Conservation (phyloP, 2,888 invertebrate species). For the Helicoverpa assulta region DNA sequence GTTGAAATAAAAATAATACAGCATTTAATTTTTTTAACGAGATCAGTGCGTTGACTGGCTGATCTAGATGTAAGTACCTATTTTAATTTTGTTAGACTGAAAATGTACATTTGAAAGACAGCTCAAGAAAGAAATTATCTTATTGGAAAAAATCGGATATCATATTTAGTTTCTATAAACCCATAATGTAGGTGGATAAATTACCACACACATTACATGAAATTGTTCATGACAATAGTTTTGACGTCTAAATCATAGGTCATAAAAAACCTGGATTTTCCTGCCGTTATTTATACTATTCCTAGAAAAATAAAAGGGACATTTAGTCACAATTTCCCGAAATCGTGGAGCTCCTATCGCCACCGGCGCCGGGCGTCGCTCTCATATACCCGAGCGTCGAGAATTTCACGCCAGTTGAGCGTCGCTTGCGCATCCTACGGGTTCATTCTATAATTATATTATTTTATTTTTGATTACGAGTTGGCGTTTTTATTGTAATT, state of each 20-base stretch:
- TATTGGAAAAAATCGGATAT: no score
- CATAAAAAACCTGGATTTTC: conserved; percentile 6
- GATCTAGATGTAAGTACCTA: no score
- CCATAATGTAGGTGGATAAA: no score
- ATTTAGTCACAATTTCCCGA: conserved; percentile 45
- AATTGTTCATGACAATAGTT: background rate
- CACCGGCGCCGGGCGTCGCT: conserved; percentile 49
- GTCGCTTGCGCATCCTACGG: conserved; percentile 65
- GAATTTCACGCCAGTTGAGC: conserved; percentile 67
- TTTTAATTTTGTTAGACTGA: no score
- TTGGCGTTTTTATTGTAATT: conserved; percentile 19
- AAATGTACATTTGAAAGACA: no score
- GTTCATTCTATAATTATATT: conserved; percentile 49
- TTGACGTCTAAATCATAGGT: background rate
- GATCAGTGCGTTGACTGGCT: no score
- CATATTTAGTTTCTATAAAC: no score
- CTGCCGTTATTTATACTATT: conserved; percentile 21
- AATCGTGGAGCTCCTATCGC: conserved; percentile 59
- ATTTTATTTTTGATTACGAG: conserved; percentile 29
- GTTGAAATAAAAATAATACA: no score
- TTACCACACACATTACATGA: background rate
- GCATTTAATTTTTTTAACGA: no score
- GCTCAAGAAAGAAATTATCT: no score
- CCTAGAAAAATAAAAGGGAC: conserved; percentile 14
- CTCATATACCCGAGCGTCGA: conserved; percentile 63